Percentiles rank a stretch among this genome's conserved stretches.
Conservation (phyloP, 2,113 vertebrate species). For the Toxotes jaculatrix region DNA sequence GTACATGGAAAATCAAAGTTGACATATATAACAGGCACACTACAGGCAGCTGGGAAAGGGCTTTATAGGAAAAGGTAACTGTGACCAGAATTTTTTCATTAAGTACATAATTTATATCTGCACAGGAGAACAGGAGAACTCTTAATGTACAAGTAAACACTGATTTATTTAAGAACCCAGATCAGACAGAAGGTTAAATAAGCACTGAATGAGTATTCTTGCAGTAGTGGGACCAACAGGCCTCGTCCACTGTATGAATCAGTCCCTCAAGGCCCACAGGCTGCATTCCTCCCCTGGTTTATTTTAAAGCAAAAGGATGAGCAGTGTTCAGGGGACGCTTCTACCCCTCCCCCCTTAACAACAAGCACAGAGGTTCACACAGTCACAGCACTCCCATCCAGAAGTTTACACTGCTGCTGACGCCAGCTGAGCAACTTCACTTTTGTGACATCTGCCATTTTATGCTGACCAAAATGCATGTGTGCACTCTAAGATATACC, state of each 20-base stretch:
- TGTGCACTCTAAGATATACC: background rate
- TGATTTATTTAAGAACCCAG: constrained; percentile 13
- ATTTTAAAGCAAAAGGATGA: constrained; percentile 83
- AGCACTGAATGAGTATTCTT: constrained; percentile 32
- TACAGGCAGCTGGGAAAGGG: background rate
- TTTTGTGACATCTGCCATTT: constrained; percentile 35
- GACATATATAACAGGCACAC: background rate
- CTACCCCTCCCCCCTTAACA: constrained; percentile 59
- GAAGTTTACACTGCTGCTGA: constrained; percentile 49
- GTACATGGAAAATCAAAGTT: constrained; percentile 1
- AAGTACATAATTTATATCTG: background rate
- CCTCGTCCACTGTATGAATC: constrained; percentile 61
- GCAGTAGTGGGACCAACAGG: constrained; percentile 41
- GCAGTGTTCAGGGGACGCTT: constrained; percentile 49
- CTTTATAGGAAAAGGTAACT: background rate
- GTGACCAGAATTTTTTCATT: background rate
- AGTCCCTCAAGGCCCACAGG: constrained; percentile 56
- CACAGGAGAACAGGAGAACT: background rate
- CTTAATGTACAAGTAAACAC: constrained; percentile 1
- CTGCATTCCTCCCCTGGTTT: constrained; percentile 80
- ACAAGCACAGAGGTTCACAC: constrained; percentile 59
- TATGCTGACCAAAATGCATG: background rate
- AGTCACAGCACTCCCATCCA: constrained; percentile 45
- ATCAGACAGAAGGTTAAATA: constrained; percentile 33
- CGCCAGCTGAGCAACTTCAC: constrained; percentile 65